Evolutionary conservation across 1,140 invertebrate genomes (phyloP).

Genomic region (Pectinophora gossypiella): DNA sequence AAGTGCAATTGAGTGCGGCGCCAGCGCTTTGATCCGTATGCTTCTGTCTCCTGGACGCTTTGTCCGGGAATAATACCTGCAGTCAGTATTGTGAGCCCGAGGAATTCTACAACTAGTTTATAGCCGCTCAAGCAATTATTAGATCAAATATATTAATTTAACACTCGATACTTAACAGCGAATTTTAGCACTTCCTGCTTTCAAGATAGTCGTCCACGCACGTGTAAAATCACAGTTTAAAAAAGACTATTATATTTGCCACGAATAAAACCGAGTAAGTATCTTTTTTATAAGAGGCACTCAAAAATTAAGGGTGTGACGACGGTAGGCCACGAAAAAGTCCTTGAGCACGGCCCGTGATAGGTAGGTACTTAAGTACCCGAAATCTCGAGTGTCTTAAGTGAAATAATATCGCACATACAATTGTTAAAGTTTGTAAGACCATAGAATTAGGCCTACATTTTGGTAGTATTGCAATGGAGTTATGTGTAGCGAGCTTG

Average conservation of each 20-base stretch:
- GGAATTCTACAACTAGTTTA: no score
- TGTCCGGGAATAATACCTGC: no score
- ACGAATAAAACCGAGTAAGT: no score
- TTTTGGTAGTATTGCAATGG: neutral
- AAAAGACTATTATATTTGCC: no score
- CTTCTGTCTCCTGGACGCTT: no score
- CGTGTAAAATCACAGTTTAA: no score
- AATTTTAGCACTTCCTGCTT: no score
- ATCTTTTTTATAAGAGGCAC: neutral
- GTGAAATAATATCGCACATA: neutral
- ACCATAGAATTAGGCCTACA: neutral
- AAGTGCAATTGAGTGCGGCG: constrained; percentile 39
- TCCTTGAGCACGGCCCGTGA: neutral
- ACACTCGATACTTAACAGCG: no score
- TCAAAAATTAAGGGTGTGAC: neutral
- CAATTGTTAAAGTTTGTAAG: neutral
- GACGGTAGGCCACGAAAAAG: neutral
- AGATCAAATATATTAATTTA: no score
- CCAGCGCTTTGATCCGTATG: constrained; percentile 3
- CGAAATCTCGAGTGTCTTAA: neutral
- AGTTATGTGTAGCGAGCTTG: constrained; percentile 35
- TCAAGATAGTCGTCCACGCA: no score
- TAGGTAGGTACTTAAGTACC: neutral
- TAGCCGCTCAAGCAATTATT: no score
- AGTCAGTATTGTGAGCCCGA: no score